Conservation (phyloP, 2,888 invertebrate genomes). For the Microctonus brassicae region DNA sequence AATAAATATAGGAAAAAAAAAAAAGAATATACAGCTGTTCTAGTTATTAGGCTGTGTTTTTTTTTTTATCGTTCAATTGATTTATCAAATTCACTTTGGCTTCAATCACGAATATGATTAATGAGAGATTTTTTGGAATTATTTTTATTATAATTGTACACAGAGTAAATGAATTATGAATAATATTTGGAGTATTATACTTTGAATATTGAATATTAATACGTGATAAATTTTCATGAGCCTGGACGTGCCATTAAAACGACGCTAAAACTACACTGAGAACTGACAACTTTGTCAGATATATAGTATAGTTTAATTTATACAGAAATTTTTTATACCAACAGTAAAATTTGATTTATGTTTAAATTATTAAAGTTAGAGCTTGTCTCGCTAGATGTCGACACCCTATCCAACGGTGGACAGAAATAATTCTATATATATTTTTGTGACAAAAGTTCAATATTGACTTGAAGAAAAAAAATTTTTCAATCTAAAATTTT, state of each 20-base stretch:
- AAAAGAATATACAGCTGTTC: conserved; percentile 1
- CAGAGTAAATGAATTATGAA: too few species aligned
- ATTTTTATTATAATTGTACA: too few species aligned
- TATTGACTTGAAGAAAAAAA: too few species aligned
- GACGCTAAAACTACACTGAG: conserved; percentile 6
- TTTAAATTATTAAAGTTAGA: not conserved
- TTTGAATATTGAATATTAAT: not conserved
- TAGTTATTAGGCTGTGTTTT: not conserved
- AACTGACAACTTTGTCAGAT: not conserved
- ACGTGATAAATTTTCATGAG: not conserved
- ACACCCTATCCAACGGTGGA: not conserved
- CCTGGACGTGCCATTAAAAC: not conserved
- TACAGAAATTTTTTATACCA: not conserved
- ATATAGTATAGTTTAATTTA: not conserved
- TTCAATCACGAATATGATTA: not conserved
- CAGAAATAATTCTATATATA: too few species aligned
- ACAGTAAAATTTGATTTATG: not conserved
- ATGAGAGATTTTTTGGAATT: too few species aligned
- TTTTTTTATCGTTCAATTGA: not conserved
- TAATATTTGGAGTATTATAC: not conserved
- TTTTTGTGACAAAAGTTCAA: too few species aligned
- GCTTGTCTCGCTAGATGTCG: not conserved
- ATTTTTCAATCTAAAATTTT: too few species aligned
- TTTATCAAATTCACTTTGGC: not conserved
- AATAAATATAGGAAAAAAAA: not conserved